Conservation (phyloP, 2,888 invertebrate species). For the Dolichomitus sp. region DNA sequence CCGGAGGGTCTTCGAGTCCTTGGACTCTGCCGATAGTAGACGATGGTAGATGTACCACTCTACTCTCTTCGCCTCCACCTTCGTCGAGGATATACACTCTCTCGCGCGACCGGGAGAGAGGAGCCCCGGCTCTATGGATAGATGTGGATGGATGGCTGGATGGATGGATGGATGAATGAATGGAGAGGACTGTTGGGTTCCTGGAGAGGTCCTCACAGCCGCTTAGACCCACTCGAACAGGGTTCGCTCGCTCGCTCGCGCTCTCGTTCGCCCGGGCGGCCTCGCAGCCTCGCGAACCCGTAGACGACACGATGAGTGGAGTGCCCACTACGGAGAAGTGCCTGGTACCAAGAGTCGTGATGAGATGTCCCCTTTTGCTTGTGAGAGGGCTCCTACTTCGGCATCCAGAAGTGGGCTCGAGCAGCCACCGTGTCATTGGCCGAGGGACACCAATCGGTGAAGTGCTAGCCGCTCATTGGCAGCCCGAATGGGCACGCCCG, state of each 20-base stretch:
- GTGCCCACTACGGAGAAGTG: slow-evolving; percentile 86
- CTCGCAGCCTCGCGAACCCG: slow-evolving; percentile 79
- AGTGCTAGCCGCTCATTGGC: slow-evolving; percentile 33
- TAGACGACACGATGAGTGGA: slow-evolving; percentile 85
- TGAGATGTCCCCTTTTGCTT: slow-evolving; percentile 85
- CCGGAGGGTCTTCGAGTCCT: slow-evolving; percentile 83
- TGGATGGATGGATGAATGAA: slow-evolving; percentile 80
- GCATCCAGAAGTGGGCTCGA: slow-evolving; percentile 26
- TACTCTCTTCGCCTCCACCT: slow-evolving; percentile 83
- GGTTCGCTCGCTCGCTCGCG: slow-evolving; percentile 76
- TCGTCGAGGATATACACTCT: slow-evolving; percentile 79
- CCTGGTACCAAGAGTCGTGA: slow-evolving; percentile 85
- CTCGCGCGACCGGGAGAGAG: slow-evolving; percentile 70
- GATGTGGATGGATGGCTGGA: slow-evolving; percentile 77
- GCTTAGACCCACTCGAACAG: slow-evolving; percentile 86
- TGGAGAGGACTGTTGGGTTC: slow-evolving; percentile 85
- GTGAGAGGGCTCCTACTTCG: slow-evolving; percentile 79
- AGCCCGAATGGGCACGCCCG: slow-evolving; percentile 27
- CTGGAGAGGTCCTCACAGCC: slow-evolving; percentile 86
- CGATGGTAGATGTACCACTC: slow-evolving; percentile 84
- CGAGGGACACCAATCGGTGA: slow-evolving; percentile 52
- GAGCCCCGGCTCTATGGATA: slow-evolving; percentile 76
- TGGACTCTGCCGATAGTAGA: slow-evolving; percentile 82
- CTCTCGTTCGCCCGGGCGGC: slow-evolving; percentile 77
- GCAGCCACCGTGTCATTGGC: slow-evolving; percentile 52